Percentiles rank a stretch among this genome's conserved stretches.
Conservation (phyloP, 2,113 vertebrate genomes). For the Meleagris gallopavo region DNA sequence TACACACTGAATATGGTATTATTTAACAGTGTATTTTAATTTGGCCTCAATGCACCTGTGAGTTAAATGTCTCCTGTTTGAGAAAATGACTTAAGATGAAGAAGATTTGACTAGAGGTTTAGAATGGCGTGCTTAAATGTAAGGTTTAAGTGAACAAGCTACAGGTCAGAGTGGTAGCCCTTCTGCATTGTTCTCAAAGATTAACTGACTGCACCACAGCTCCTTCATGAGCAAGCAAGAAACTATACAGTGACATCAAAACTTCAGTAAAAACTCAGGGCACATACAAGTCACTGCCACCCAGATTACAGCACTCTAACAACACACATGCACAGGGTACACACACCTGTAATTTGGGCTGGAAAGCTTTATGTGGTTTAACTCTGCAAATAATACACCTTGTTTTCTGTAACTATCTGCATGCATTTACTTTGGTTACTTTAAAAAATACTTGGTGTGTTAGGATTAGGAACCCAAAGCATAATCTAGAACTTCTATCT, state of each 20-base stretch:
- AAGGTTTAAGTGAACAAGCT: not conserved
- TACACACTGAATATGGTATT: not conserved
- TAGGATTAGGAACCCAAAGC: not conserved
- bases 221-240: not conserved
- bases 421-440: not conserved
- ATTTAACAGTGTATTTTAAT: not conserved
- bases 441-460: not conserved
- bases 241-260: not conserved
- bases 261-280: not conserved
- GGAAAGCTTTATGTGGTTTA: not conserved
- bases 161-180: not conserved
- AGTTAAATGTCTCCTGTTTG: not conserved
- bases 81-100: not conserved
- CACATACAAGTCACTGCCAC: rapidly evolving
- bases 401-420: not conserved
- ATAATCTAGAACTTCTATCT: not conserved
- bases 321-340: not conserved
- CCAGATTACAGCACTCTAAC: not conserved
- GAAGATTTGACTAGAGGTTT: not conserved
- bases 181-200: not conserved
- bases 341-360: not conserved
- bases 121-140: not conserved
- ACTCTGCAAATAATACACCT: not conserved
- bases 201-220: not conserved
- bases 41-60: not conserved